Percentiles rank a stretch among this genome's conserved stretches.
phyloP scores from a whole-genome alignment of 2,797 vertebrate species.

The Gallinago solitaria region DNA sequence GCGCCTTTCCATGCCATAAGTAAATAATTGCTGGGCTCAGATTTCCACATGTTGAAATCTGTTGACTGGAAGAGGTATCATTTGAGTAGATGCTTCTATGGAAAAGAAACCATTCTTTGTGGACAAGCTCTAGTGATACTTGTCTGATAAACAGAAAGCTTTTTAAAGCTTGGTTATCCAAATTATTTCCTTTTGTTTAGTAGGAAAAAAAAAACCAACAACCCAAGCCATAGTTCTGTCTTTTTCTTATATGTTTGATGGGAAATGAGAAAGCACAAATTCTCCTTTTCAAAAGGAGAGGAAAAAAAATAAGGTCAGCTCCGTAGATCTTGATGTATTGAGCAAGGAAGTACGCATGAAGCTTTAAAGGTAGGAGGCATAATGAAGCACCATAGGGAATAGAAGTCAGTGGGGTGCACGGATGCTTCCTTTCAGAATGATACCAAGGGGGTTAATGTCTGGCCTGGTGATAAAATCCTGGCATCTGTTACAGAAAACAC shows the following conservation, averaged over 20 bases:
- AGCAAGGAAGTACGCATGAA: constrained; percentile 23
- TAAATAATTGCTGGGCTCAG: neutral
- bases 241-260: neutral
- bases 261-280: constrained; percentile 12
- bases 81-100: neutral
- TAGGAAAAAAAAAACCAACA: neutral
- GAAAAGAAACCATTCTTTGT: neutral
- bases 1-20: neutral
- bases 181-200: neutral
- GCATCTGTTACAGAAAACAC: constrained; percentile 70
- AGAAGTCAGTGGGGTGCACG: constrained; percentile 30
- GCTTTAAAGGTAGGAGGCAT: constrained; percentile 16
- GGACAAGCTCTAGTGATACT: neutral
- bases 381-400: constrained; percentile 16
- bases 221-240: neutral
- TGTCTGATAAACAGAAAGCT: neutral
- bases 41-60: neutral
- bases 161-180: neutral
- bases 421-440: constrained; percentile 64
- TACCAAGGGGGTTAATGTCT: constrained; percentile 73
- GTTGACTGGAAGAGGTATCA: neutral
- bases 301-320: neutral
- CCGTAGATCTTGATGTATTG: neutral
- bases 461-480: constrained; percentile 72
- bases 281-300: neutral